Evolutionary conservation across 2,888 invertebrate genomes (phyloP).

Genomic region (Drosophila pseudotakahashii): DNA sequence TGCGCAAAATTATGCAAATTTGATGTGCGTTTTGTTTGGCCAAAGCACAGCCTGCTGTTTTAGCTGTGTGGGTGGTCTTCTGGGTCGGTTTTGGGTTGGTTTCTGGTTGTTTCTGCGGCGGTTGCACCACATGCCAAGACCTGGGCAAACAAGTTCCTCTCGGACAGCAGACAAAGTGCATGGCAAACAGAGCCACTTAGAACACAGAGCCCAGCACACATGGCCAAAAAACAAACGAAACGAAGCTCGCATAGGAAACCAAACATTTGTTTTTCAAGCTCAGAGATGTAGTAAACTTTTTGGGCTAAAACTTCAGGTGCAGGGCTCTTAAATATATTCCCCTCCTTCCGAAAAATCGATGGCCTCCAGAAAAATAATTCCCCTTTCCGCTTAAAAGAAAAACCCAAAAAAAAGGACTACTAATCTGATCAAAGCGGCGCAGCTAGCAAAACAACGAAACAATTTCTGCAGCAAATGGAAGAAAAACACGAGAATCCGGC

Average conservation of each 20-base stretch:
- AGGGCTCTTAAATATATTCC: constrained; percentile 9
- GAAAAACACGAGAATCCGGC: constrained; percentile 64
- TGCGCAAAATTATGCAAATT: constrained; percentile 77
- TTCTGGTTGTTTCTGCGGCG: constrained; percentile 19
- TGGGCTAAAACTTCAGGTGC: constrained; percentile 12
- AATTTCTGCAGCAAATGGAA: constrained; percentile 71
- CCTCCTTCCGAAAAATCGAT: constrained; percentile 13
- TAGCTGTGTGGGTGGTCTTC: constrained; percentile 11
- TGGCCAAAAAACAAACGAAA: constrained; percentile 49
- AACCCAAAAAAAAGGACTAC: constrained; percentile 41
- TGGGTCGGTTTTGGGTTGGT: constrained; percentile 7
- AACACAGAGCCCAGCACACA: constrained; percentile 51
- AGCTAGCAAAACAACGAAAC: constrained; percentile 65
- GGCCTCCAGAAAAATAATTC: constrained; percentile 25
- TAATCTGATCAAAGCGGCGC: constrained; percentile 72
- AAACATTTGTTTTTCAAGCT: constrained; percentile 32
- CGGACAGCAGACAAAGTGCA: constrained; percentile 66
- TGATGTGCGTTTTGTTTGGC: constrained; percentile 75
- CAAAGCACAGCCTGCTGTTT: constrained; percentile 37
- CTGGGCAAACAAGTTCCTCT: constrained; percentile 56
- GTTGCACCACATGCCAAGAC: constrained; percentile 63
- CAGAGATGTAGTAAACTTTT: neutral
- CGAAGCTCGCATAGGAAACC: constrained; percentile 18
- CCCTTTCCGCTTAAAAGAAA: neutral
- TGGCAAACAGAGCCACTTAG: constrained; percentile 59